Conservation (phyloP, 2,888 invertebrate species). For the Apodemia zela region DNA sequence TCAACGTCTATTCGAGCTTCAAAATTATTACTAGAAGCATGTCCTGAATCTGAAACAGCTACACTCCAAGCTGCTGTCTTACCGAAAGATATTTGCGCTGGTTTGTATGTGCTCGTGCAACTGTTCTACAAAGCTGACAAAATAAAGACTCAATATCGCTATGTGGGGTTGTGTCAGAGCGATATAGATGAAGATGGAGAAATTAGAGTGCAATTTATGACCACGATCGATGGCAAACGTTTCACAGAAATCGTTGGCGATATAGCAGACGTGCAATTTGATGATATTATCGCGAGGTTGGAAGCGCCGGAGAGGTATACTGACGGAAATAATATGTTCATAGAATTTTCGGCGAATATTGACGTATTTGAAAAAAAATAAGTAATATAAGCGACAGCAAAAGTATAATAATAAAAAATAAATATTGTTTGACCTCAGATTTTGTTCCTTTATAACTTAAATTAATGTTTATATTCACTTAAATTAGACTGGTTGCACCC, state of each 20-base stretch:
- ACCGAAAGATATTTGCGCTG: conserved; percentile 1
- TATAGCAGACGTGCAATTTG: conserved; percentile 36
- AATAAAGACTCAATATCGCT: neutral
- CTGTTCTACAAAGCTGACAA: neutral
- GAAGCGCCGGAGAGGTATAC: conserved; percentile 33
- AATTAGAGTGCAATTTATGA: neutral
- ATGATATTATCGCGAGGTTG: conserved; percentile 33
- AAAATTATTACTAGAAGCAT: no score
- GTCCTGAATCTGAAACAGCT: no score
- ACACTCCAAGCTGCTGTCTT: neutral
- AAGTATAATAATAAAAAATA: neutral
- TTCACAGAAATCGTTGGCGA: conserved; percentile 30
- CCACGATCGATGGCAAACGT: neutral
- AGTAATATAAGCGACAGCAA: neutral
- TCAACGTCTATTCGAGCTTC: no score
- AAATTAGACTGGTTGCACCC: no score
- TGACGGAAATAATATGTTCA: conserved; percentile 26
- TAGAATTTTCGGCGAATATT: conserved; percentile 30
- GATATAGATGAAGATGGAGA: neutral
- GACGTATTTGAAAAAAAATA: conserved; percentile 28
- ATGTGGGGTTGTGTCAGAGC: conserved; percentile 4
- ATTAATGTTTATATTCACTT: no score
- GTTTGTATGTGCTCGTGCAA: neutral
- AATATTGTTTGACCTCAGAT: no score
- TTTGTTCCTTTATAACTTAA: no score